Evolutionary conservation across 2,113 vertebrate genomes (phyloP).

Genomic region (Thamnophis sirtalis): DNA sequence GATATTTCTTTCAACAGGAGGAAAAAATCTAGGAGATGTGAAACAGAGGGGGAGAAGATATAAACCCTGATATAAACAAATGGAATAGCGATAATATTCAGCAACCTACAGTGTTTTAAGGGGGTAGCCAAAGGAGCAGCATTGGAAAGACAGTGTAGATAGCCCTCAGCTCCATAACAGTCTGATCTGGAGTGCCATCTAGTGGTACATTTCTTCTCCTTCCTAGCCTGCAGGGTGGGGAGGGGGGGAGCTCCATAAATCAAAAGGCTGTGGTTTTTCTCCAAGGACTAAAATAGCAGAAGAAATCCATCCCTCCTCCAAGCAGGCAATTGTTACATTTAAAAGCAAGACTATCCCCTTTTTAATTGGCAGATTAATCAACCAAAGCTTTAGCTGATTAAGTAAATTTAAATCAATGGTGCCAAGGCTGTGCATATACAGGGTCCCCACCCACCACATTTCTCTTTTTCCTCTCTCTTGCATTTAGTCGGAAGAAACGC

Average conservation of each 20-base stretch:
- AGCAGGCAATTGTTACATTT: neutral
- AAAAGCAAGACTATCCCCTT: neutral
- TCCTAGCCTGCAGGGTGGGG: neutral
- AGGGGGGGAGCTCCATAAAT: slow-evolving; percentile 4
- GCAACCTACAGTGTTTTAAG: neutral
- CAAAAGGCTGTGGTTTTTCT: slow-evolving; percentile 13
- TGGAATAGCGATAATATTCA: neutral
- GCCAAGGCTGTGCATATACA: neutral
- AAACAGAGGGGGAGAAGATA: neutral
- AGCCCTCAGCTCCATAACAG: neutral
- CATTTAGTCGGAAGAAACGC: neutral
- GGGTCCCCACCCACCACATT: neutral
- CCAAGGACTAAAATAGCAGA: slow-evolving; percentile 9
- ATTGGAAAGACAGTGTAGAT: neutral
- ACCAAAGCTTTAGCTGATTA: neutral
- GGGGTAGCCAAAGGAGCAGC: neutral
- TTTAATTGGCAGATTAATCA: slow-evolving; percentile 14
- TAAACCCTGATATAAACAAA: neutral
- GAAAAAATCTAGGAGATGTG: neutral
- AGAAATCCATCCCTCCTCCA: neutral
- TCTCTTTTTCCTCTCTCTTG: neutral
- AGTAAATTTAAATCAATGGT: neutral
- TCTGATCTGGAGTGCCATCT: slow-evolving; percentile 37
- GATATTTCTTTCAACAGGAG: no score
- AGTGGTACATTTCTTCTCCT: neutral